Evolutionary conservation across 2,113 vertebrate genomes (phyloP).

Genomic region (Pan troglodytes): NHGRI_mPanTro3-v2.1_pri NC_072404.2:142633001-142633500

Average conservation of each 20-base stretch:
- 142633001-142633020: conserved; percentile 65
- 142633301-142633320: background rate
- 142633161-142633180: conserved; percentile 66
- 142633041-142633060: conserved; percentile 48
- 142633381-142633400: background rate
- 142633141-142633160: conserved; percentile 66
- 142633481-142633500: background rate
- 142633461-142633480: background rate
- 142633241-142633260: conserved; percentile 50
- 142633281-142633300: conserved; percentile 49
- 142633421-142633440: background rate
- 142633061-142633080: conserved; percentile 52
- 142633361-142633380: background rate
- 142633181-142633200: conserved; percentile 69
- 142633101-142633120: conserved; percentile 54
- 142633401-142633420: background rate
- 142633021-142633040: conserved; percentile 55
- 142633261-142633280: conserved; percentile 33
- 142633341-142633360: background rate
- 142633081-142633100: conserved; percentile 47
- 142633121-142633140: conserved; percentile 42
- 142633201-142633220: conserved; percentile 56
- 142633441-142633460: background rate
- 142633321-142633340: background rate
- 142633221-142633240: conserved; percentile 47